Conservation (phyloP, 1,140 invertebrate genomes). For the Parasteatoda tepidariorum region DNA sequence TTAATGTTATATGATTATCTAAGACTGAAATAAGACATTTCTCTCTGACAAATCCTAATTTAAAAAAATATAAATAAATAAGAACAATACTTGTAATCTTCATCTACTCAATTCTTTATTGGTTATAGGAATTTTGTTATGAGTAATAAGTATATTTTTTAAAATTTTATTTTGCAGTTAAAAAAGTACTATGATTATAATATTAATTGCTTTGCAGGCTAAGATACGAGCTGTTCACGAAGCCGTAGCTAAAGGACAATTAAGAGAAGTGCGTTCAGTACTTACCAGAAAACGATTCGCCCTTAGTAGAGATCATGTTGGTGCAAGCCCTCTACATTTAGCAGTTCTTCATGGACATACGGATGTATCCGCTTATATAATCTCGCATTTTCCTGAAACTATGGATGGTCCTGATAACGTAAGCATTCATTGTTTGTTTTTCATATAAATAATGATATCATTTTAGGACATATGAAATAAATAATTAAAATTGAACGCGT, state of each 20-base stretch:
- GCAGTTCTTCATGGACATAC: conserved; percentile 94
- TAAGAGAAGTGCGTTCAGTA: conserved; percentile 86
- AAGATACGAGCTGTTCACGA: conserved; percentile 64
- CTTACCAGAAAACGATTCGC: conserved; percentile 92
- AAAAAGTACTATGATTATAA: background rate
- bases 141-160: too few relatives aligned
- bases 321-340: conserved; percentile 93
- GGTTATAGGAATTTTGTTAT: too few relatives aligned
- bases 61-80: too few relatives aligned
- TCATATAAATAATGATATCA: background rate
- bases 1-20: too few relatives aligned
- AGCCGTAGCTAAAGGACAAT: conserved; percentile 77
- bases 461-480: too few relatives aligned
- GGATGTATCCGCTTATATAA: conserved; percentile 78
- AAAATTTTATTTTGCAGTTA: too few relatives aligned
- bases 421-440: conserved; percentile 67
- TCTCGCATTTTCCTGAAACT: conserved; percentile 69
- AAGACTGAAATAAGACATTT: too few relatives aligned
- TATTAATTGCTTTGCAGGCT: conserved; percentile 64
- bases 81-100: too few relatives aligned
- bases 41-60: too few relatives aligned
- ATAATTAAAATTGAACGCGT: too few relatives aligned
- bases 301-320: conserved; percentile 85
- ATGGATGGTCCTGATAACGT: conserved; percentile 82
- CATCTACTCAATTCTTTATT: too few relatives aligned